Percentiles rank a stretch among this genome's conserved stretches.
phyloP scores from a whole-genome alignment of 2,888 invertebrate species.

The Ceramica pisi region DNA sequence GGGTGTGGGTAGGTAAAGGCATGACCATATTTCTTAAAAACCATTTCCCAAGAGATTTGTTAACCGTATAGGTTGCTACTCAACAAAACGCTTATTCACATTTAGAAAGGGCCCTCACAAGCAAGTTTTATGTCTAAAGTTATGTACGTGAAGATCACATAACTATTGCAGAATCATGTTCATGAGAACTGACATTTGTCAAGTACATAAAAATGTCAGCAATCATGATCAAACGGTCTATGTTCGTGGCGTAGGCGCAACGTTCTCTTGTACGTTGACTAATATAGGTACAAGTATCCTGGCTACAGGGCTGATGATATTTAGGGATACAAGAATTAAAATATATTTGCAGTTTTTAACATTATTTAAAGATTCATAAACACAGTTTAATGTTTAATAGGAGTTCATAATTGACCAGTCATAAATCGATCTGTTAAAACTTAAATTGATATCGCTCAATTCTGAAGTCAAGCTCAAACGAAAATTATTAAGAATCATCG shows the following conservation, averaged over 20 bases:
- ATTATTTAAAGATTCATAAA: not conserved
- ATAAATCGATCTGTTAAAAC: constrained; percentile 27
- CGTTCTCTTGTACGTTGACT: constrained; percentile 45
- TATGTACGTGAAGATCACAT: constrained; percentile 38
- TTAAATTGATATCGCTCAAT: constrained; percentile 39
- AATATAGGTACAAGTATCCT: constrained; percentile 34
- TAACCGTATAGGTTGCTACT: not conserved
- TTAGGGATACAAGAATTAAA: not conserved
- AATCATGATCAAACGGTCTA: constrained; percentile 68
- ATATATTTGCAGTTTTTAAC: not conserved
- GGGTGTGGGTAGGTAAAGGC: not conserved
- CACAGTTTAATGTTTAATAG: not conserved
- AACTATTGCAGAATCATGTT: constrained; percentile 44
- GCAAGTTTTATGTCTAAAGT: constrained; percentile 26
- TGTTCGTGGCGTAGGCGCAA: constrained; percentile 68
- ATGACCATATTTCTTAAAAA: constrained; percentile 25
- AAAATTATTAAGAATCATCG: constrained; percentile 46
- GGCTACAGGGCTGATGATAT: constrained; percentile 52
- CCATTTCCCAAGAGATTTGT: constrained; percentile 18
- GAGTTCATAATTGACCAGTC: not conserved
- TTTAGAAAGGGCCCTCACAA: constrained; percentile 52
- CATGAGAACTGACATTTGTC: constrained; percentile 56
- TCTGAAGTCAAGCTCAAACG: constrained; percentile 28
- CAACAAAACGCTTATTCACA: constrained; percentile 31
- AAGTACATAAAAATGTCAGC: constrained; percentile 65